phyloP scores from a whole-genome alignment of 2,113 vertebrate genomes.

The Sturnus vulgaris region DNA sequence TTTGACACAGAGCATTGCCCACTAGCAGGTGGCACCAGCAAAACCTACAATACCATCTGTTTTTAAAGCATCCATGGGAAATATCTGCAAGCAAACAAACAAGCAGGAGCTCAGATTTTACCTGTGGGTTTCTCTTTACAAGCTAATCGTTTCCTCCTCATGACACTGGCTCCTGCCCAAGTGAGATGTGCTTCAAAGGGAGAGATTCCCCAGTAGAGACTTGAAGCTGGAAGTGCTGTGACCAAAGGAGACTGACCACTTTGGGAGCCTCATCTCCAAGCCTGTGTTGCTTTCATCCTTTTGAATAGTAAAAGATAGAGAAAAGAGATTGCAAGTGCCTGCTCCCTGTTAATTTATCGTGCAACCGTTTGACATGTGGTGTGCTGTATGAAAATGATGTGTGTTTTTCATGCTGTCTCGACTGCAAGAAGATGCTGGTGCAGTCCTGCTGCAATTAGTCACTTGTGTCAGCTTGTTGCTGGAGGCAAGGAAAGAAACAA shows the following conservation, averaged over 20 bases:
- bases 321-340: neutral
- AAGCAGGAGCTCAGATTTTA: neutral
- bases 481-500: neutral
- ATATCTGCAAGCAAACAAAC: neutral
- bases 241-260: neutral
- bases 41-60: neutral
- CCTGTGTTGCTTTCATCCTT: neutral
- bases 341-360: neutral
- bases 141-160: neutral
- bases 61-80: neutral
- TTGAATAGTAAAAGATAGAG: neutral
- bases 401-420: rapidly evolving
- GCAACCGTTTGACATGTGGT: neutral
- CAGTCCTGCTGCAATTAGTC: neutral
- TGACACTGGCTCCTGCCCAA: neutral
- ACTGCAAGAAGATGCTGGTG: neutral
- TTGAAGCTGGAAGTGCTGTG: neutral
- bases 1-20: neutral
- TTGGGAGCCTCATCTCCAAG: neutral
- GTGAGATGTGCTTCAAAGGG: neutral
- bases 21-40: neutral
- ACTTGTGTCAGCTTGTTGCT: neutral
- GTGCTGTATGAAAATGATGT: neutral
- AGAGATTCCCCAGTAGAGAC: neutral
- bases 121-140: neutral